Evolutionary conservation across 2,888 invertebrate species (phyloP).

Genomic region (Smittia sp.): DNA sequence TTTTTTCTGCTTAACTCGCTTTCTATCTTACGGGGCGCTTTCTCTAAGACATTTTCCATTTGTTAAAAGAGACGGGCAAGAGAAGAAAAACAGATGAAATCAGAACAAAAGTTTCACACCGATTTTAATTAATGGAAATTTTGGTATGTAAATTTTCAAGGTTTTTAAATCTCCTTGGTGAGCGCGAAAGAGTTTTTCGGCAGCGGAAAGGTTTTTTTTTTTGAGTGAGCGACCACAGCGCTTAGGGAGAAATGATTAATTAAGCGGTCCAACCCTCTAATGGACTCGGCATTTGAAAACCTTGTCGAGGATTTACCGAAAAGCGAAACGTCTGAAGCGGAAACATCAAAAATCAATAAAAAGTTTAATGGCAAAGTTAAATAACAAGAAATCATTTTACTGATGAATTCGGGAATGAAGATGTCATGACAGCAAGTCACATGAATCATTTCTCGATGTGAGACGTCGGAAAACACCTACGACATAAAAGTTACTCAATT

Average conservation of each 20-base stretch:
- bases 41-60: not conserved
- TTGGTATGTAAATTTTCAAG: conserved; percentile 23
- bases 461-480: not conserved
- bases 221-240: not conserved
- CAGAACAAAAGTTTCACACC: conserved; percentile 46
- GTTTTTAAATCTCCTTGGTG: not conserved
- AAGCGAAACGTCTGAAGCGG: not conserved
- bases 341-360: conserved; percentile 3
- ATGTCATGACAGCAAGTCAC: not conserved
- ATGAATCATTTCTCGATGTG: not conserved
- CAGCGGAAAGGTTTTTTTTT: not conserved
- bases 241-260: not conserved
- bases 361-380: not conserved
- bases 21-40: not conserved
- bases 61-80: not conserved
- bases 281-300: not conserved
- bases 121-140: conserved; percentile 32
- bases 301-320: not conserved
- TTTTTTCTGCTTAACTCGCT: not conserved
- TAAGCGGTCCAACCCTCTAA: not conserved
- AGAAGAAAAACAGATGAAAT: conserved; percentile 14
- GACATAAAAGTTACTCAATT: not conserved
- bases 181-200: not conserved
- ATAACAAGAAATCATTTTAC: not conserved
- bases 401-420: not conserved